Base-by-base conservation (phyloP, 2,113 vertebrate genomes). In the Brachirus orientalis region DNA sequence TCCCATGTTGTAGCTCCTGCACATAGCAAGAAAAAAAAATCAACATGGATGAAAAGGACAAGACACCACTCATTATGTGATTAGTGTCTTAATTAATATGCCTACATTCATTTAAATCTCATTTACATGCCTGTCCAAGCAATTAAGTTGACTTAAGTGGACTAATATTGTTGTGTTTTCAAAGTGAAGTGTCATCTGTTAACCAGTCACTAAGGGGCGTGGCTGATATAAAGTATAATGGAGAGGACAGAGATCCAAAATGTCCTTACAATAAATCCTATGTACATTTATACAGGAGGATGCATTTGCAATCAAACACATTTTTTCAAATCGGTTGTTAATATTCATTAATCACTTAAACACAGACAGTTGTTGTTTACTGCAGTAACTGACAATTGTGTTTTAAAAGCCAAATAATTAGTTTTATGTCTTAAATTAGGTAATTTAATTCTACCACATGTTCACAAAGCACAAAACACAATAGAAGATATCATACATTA, bases 91-190 rank as follows among this genome's bases (percentile, higher is more conserved):
- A 59, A 75, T 90, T 92, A 88, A 91, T 92, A 82, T 81, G 82
- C 82, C 75, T 47, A 72, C 79, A 69, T 89, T 89, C 72, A 88
- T 93, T 92, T 86, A 77, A 87, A 84, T 88, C 84, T 84, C 69
- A 86, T 90, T 88, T 85, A 87, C 86, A 88, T 68, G 79, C 69
- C 84, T 65, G 43, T 85, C 85, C 72, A 63, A 89, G 75, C 87
- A 88, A 85, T 86, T 90, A 87, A 77, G 78, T 86, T 68, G 83
- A 84, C 71, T 85, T 76, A 84, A 85, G 67, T 67, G 77, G 84
- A 89, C 90, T 87, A 87, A 90, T 83, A 80, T 82, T 90, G 88
- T 89, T 92, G 75, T 87, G 79, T 86, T 88, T 92, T 81, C 59
- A 66, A 80, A 90, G 80, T 73, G 83, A 75, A 80, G 48, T 6